Base-by-base conservation (phyloP, 2,797 vertebrate species). In the Diglossa cyanea region DNA sequence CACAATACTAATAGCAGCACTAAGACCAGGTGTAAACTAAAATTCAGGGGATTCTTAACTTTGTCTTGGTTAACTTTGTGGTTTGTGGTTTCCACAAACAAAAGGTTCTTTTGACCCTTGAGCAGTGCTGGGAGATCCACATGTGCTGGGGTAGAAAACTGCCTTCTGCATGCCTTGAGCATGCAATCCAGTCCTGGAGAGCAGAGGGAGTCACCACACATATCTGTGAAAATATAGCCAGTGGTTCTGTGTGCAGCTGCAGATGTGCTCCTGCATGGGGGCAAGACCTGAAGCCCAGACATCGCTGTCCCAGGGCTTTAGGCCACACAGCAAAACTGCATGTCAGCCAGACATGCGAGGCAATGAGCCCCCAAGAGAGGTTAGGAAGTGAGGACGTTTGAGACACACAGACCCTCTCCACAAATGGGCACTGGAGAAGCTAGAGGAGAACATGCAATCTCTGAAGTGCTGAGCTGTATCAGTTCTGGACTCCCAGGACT, bases 341-440 rank as follows among this genome's bases (percentile, higher is more conserved):
- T 8, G 5, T 48, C 60, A 86, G 33, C 11, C 58, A 88, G 50
- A 39, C 24, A 25, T 3, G 24, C 72, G 13, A 50, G 24, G 14
- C 26, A 57, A 9, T 8, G 47, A 76, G 25, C 6, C 9, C 44
- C 19, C 4, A 10, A 0, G 10, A 53, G 1, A 6, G 9, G 5
- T 33, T 39, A 48, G 54, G 31, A 37, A 28, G 12, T 28, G 28
- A 78, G 19, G 33, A 48, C 1, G 0, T 47, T 33, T 68, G 67
- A 60, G 37, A 60, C 35, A 54, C 13, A 5, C 9, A 74, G 62
- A 65, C 9, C 8, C 6, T 60, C 50, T 72, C n/a, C n/a, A 53
- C 67, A 79, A 39, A 67, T 2, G 20, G 42, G 9, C 31, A 57
- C 23, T 0, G 0, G 23, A 30, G 6, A 42, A 79, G 50, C 21